These are phyloP conservation scores for Cheiracanthium punctorium DNA, from an alignment of 2,888 invertebrate genomes.

Conservation along the genomic window DNA sequence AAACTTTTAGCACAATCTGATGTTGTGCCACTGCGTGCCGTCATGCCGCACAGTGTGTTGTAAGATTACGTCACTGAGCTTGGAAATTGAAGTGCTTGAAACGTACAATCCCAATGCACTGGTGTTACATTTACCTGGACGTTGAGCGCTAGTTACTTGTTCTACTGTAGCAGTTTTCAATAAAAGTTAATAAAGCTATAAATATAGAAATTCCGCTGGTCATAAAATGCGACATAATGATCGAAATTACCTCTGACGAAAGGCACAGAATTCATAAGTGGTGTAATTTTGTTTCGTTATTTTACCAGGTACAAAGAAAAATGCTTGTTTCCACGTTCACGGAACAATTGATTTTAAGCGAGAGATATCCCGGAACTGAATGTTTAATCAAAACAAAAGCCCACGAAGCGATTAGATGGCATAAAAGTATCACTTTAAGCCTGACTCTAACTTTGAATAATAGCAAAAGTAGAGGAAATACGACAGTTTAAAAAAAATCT, in stretches of 20 bases:
- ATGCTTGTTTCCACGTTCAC: not conserved
- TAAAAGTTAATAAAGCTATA: not conserved
- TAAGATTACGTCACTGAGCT: no score
- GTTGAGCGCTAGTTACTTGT: no score
- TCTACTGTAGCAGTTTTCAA: no score
- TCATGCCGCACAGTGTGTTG: no score
- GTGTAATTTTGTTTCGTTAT: not conserved
- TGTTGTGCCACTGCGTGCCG: no score
- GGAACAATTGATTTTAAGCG: not conserved
- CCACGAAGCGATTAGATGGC: not conserved
- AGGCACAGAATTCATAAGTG: not conserved
- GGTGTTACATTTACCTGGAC: no score
- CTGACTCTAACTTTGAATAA: no score
- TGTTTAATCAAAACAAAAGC: slow-evolving; percentile 22
- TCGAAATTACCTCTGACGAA: not conserved
- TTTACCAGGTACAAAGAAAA: not conserved
- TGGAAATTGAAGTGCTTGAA: no score
- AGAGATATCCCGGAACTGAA: not conserved
- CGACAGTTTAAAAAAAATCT: no score
- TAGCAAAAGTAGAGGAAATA: no score
- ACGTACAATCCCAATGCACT: no score
- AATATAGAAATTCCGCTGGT: not conserved
- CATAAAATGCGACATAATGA: not conserved
- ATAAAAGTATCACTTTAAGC: not conserved
- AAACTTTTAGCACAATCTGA: no score